A percentile compares a stretch with the other conserved stretches of the same genome.
Evolutionary conservation across 2,113 vertebrate species (phyloP).

Genomic region (Apistogramma diplotaenia): DNA sequence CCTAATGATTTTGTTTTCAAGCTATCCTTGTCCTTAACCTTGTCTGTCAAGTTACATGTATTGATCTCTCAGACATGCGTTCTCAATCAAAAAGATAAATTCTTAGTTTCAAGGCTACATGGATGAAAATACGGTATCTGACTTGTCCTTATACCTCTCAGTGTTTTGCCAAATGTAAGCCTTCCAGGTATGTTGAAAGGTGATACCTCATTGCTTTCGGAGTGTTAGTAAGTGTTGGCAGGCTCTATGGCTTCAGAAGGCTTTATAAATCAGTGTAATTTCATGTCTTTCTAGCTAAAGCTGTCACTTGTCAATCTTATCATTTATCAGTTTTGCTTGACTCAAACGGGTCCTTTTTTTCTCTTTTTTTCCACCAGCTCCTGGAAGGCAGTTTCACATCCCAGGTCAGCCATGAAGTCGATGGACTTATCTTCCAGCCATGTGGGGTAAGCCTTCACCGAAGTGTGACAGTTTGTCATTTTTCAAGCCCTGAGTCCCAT

Average conservation of each 20-base stretch:
- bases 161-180: not conserved
- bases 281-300: not conserved
- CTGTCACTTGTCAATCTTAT: not conserved
- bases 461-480: slow-evolving; percentile 23
- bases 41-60: slow-evolving; percentile 17
- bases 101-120: not conserved
- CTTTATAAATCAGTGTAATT: slow-evolving; percentile 26
- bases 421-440: slow-evolving; percentile 98
- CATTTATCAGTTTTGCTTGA: slow-evolving; percentile 3
- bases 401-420: slow-evolving; percentile 98
- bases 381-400: slow-evolving; percentile 96
- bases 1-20: slow-evolving; percentile 14
- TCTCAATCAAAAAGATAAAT: slow-evolving; percentile 25
- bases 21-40: slow-evolving; percentile 27
- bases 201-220: not conserved
- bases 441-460: slow-evolving; percentile 85
- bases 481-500: slow-evolving; percentile 4
- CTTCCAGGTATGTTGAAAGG: not conserved
- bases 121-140: slow-evolving; percentile 4
- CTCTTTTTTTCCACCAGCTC: slow-evolving; percentile 82
- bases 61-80: slow-evolving; percentile 26
- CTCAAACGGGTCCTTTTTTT: not conserved
- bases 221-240: not conserved
- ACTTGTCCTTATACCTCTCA: not conserved
- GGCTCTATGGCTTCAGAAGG: not conserved